These are phyloP conservation scores for Heliangelus exortis DNA, from an alignment of 2,797 vertebrate species.

Conservation along the genomic window DNA sequence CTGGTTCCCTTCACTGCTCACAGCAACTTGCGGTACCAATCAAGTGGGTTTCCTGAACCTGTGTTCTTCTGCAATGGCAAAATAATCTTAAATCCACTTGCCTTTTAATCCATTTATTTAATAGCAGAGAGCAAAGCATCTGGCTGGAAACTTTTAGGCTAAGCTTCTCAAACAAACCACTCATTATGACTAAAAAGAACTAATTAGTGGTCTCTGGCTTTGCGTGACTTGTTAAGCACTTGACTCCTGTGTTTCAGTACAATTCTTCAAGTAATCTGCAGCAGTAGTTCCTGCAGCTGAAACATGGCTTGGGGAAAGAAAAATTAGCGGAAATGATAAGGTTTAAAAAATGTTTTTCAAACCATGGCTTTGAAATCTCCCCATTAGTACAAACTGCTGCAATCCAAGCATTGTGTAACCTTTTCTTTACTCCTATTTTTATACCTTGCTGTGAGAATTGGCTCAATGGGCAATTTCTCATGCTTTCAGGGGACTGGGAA, in stretches of 20 bases:
- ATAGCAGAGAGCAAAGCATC: constrained; percentile 33
- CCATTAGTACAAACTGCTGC: constrained; percentile 67
- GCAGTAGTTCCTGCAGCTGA: constrained; percentile 38
- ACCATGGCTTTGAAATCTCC: constrained; percentile 60
- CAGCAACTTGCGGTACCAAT: background rate
- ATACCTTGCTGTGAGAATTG: constrained; percentile 83
- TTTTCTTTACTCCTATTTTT: constrained; percentile 82
- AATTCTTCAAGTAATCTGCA: constrained; percentile 13
- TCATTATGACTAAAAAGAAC: constrained; percentile 9
- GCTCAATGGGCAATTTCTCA: constrained; percentile 81
- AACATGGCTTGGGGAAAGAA: constrained; percentile 57
- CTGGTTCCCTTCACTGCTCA: background rate
- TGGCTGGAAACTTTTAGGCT: constrained; percentile 14
- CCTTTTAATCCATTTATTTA: constrained; percentile 15
- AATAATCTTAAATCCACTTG: background rate
- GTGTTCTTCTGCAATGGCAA: background rate
- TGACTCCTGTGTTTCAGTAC: background rate
- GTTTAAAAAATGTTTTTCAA: constrained; percentile 66
- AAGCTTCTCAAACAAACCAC: constrained; percentile 27
- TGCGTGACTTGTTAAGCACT: constrained; percentile 27
- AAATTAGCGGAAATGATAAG: constrained; percentile 74
- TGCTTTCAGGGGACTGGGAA: constrained; percentile 78
- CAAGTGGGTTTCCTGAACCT: background rate
- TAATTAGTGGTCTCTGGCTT: constrained; percentile 23
- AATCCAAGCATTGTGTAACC: constrained; percentile 72